Conservation (phyloP, 92 coral and sea anemone species). For the Actinostola sp. region DNA sequence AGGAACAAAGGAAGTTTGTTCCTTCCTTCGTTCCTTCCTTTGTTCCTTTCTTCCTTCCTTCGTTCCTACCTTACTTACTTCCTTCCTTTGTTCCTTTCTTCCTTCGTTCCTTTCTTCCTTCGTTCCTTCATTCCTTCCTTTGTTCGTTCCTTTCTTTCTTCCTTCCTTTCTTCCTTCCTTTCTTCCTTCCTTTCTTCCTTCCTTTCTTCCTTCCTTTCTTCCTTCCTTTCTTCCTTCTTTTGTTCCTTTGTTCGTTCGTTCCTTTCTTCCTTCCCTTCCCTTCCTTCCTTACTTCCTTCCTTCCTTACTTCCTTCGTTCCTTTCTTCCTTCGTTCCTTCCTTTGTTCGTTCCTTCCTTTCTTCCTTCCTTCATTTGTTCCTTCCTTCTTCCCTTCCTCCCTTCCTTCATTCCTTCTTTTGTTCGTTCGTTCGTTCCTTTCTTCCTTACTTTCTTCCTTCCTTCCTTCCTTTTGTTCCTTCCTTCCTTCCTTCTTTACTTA, state of each 20-base stretch:
- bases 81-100: not conserved
- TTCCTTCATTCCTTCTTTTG: no score
- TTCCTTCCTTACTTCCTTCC: not conserved
- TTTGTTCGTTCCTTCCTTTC: not conserved
- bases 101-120: not conserved
- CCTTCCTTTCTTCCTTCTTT: not conserved
- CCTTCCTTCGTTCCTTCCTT: not conserved
- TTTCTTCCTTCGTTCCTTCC: not conserved
- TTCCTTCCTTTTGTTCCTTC: not conserved
- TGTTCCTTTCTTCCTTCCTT: not conserved
- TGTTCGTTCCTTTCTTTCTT: not conserved
- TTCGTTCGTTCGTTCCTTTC: not conserved
- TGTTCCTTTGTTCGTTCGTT: not conserved
- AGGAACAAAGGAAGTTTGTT: no score
- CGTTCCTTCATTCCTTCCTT: not conserved
- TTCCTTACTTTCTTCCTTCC: not conserved
- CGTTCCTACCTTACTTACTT: not conserved
- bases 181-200: not conserved
- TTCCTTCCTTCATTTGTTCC: not conserved
- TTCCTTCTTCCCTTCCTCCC: not conserved
- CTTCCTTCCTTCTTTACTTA: not conserved
- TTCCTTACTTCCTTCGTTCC: not conserved
- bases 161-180: not conserved
- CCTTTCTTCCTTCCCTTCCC: not conserved
- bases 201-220: not conserved